Conservation (phyloP, 2,797 vertebrate genomes). For the Limosa lapponica region DNA sequence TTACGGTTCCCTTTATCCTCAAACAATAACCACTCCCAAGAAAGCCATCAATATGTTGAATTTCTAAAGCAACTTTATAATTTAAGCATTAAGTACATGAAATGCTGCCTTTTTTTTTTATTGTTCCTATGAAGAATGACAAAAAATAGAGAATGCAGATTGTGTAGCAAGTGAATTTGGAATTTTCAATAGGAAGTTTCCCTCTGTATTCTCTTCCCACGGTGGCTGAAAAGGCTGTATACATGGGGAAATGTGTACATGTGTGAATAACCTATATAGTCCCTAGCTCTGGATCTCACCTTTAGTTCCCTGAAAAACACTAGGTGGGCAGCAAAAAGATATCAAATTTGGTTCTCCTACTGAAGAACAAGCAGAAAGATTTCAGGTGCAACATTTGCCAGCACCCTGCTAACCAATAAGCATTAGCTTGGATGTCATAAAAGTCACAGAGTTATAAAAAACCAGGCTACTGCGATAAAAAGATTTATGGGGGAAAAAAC, state of each 20-base stretch:
- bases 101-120: background rate
- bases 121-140: background rate
- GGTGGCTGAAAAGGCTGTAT: background rate
- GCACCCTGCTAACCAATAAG: background rate
- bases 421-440: background rate
- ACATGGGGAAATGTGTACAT: background rate
- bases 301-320: background rate
- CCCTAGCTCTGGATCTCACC: background rate
- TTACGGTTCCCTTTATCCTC: background rate
- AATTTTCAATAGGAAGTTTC: background rate
- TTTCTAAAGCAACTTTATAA: background rate
- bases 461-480: background rate
- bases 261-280: background rate
- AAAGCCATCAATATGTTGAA: background rate
- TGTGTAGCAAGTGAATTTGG: background rate
- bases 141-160: background rate
- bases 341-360: background rate
- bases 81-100: background rate
- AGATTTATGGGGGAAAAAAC: background rate
- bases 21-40: background rate
- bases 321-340: background rate
- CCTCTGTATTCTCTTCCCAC: background rate
- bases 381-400: background rate
- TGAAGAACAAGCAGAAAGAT: background rate
- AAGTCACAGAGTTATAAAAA: background rate